These are phyloP conservation scores for Epizoanthus rinbou DNA, from an alignment of 92 coral and sea anemone genomes.

Conservation along the genomic window DNA sequence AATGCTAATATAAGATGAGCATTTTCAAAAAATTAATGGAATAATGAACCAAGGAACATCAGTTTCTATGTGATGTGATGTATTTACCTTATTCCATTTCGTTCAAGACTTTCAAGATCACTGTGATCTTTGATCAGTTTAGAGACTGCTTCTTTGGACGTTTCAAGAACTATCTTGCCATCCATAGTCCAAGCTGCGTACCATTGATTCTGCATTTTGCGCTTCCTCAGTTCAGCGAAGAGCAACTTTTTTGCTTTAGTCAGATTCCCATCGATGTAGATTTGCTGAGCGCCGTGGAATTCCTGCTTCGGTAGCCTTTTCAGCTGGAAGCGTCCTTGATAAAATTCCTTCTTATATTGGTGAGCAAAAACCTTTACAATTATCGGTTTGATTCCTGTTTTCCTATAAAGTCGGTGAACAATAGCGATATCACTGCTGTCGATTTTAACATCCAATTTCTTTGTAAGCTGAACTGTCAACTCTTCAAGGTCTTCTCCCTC, in stretches of 20 bases:
- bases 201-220: neutral
- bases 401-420: neutral
- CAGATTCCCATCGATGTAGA: neutral
- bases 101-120: neutral
- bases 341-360: neutral
- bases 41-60: no score
- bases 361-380: conserved; percentile 8
- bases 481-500: neutral
- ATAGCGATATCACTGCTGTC: neutral
- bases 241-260: neutral
- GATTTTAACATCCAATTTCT: neutral
- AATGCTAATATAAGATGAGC: no score
- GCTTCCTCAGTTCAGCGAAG: neutral
- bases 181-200: neutral
- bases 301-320: neutral
- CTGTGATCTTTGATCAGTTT: neutral
- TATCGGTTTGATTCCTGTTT: neutral
- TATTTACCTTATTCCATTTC: neutral
- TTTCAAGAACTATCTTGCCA: neutral
- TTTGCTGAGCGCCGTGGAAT: neutral
- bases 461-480: neutral
- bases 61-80: no score
- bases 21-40: no score
- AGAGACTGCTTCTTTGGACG: neutral
- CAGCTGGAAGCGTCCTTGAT: conserved; percentile 12